Evolutionary conservation across 35 echinoderm and acorn worm species (phyloP).

Genomic region (Lytechinus variegatus): DNA sequence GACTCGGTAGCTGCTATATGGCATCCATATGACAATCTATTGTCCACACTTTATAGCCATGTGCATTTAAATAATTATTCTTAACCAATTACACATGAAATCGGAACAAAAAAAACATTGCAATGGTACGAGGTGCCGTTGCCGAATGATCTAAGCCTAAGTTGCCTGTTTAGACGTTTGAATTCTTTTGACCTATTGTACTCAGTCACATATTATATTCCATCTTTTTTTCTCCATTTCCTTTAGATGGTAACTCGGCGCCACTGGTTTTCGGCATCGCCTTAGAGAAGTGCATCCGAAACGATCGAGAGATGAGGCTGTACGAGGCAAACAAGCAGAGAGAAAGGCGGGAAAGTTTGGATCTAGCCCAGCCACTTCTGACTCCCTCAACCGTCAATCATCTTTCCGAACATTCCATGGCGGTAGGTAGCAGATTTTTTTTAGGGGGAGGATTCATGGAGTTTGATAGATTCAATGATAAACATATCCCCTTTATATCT

Average conservation of each 20-base stretch:
- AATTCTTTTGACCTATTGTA: too few relatives aligned
- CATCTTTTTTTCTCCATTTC: not conserved
- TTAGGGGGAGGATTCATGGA: not conserved
- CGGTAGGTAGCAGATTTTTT: not conserved
- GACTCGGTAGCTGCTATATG: too few relatives aligned
- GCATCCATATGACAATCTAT: too few relatives aligned
- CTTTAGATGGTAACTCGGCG: conserved; percentile 50
- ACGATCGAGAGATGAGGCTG: conserved; percentile 66
- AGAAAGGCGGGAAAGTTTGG: conserved; percentile 76
- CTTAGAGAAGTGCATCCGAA: conserved; percentile 74
- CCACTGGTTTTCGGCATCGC: conserved; percentile 80
- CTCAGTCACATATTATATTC: not conserved
- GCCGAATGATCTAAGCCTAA: too few relatives aligned
- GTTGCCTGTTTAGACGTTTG: too few relatives aligned
- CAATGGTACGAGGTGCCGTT: too few relatives aligned
- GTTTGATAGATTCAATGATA: not conserved
- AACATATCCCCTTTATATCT: too few relatives aligned
- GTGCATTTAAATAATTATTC: too few relatives aligned
- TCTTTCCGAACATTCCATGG: conserved; percentile 25
- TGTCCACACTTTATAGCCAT: too few relatives aligned
- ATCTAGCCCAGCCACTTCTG: conserved; percentile 57
- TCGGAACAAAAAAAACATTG: too few relatives aligned
- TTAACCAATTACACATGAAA: too few relatives aligned
- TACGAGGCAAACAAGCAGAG: conserved; percentile 57
- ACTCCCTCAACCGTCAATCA: not conserved